Evolutionary conservation across 2,888 invertebrate species (phyloP), one percentile per base, ranked within the genome.

Genomic region (Campoplex capitator): DNA sequence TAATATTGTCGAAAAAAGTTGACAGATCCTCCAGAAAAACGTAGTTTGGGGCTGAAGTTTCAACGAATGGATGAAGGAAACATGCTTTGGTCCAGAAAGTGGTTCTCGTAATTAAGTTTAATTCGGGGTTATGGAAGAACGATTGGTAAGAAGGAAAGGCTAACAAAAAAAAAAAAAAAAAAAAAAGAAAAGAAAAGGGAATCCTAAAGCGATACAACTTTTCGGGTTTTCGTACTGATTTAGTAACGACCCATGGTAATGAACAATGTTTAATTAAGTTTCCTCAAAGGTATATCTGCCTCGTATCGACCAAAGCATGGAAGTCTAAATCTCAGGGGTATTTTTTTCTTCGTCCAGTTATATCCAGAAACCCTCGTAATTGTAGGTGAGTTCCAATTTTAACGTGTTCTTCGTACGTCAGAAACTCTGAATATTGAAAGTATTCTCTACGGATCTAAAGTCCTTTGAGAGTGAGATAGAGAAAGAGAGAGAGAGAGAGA

Each of bases 1-100:
- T 9, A 32, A 71, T 71, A 51, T 71, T 71, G 71, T 28, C 28
- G 45, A 45, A 70, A 23, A 70, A 70, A 70, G 70, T 70, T 70
- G 28, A 11, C 13, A 42, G 70, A 28, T 45, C 70, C 45, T 45
- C 28, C 13, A n/a, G 16, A 16, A 13, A 6, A 23, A 45, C 28
- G 45, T 70, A 0, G 70, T 28, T 45, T 23, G 42, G 68, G 68
- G 68, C 16, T 45, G 3, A 70, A 70, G 45, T 70, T 45, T 28
- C n/a, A 13, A 45, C 45, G 32, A 62, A 62, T 13, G 68, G 45
- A 9, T 4, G n/a, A 45, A 28, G 68, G 23, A 11, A 45, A 28
- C 23, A 45, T 48, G 70, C 23, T 16, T 42, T 23, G 13, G 7
- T 62, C 62, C 32, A 45, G 70, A 23, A 70, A 45, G 38, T 70